phyloP scores from a whole-genome alignment of 2,888 invertebrate genomes.

The Xanthorhoe designata region DNA sequence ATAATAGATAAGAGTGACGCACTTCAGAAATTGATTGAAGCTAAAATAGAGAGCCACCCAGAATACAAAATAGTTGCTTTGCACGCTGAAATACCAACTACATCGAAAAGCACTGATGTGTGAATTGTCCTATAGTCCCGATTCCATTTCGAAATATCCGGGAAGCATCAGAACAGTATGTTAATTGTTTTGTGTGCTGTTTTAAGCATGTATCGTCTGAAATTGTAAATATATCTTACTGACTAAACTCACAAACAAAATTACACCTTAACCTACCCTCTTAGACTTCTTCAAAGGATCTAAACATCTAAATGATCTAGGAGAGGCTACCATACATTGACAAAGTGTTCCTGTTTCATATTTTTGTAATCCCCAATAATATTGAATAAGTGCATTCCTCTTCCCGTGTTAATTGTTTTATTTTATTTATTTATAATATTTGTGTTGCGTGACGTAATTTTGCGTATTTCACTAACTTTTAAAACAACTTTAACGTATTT shows the following conservation, averaged over 20 bases:
- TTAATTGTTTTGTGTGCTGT: constrained; percentile 64
- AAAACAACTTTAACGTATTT: background rate
- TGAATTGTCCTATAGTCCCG: constrained; percentile 57
- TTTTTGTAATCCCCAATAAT: too few species aligned
- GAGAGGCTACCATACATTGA: too few species aligned
- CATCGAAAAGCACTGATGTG: constrained; percentile 80
- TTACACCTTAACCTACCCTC: too few species aligned
- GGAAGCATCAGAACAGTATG: constrained; percentile 72
- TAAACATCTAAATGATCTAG: too few species aligned
- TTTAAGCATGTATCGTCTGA: constrained; percentile 39
- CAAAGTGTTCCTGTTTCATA: too few species aligned
- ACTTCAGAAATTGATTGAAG: constrained; percentile 74
- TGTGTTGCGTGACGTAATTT: background rate
- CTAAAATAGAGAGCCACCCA: constrained; percentile 75
- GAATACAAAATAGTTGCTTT: constrained; percentile 76
- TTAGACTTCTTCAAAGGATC: too few species aligned
- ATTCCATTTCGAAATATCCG: constrained; percentile 54
- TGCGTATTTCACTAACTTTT: background rate
- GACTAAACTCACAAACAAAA: background rate
- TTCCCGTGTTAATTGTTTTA: constrained; percentile 2
- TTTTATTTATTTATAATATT: constrained; percentile 17
- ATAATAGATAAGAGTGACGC: constrained; percentile 76
- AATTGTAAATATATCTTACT: background rate
- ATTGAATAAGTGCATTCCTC: background rate
- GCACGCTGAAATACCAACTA: constrained; percentile 65